Evolutionary conservation across 64 coral and sea anemone species (phyloP), one percentile per base, ranked within the genome.

Genomic region (Montipora foliosa): DNA sequence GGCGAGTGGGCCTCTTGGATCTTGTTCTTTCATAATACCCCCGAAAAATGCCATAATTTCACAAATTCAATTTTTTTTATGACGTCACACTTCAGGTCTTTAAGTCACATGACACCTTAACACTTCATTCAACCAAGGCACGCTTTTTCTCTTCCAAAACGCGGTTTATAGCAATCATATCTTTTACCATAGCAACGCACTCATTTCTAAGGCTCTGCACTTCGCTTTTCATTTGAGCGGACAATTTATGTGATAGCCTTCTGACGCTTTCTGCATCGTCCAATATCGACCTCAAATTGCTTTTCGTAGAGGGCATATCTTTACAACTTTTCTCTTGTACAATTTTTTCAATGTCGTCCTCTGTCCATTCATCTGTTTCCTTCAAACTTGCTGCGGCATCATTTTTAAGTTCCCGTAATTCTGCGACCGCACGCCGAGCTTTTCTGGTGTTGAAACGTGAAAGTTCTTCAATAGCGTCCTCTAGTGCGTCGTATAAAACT

Each of bases 141-240:
- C 68, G 77, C 53, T 93, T 93, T 44, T 88, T 84, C 8, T 46
- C 46, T 75, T 93, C 92, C 5, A 93, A 71, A 5, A 93, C 78
- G 53, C 74, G 64, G 17, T 93, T 79, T n/a, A 93, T 48, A 5
- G 92, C 84, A 4, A 93, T 62, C 24, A 93, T 49, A 49, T 93
- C 92, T 78, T 93, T 93, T 2, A 76, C 92, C 92, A 93, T 88
- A 17, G 85, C 83, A 48, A 93, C 78, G 25, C 92, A 79, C 11
- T 93, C 87, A 44, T 72, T n/a, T 67, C 87, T 93, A 57, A 93
- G 49, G 6, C 92, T 67, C 59, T 93, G 47, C 25, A 93, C 74
- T 12, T 89, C 64, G 9, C 21, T 12, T 64, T 86, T 86, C 82
- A 86, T 86, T 24, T 86, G 62, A 21, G 82, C n/a, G 47, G 82